These are phyloP conservation scores for Ctenosaura bakeri DNA, from an alignment of 2,797 vertebrate species.

Conservation along the genomic window DNA sequence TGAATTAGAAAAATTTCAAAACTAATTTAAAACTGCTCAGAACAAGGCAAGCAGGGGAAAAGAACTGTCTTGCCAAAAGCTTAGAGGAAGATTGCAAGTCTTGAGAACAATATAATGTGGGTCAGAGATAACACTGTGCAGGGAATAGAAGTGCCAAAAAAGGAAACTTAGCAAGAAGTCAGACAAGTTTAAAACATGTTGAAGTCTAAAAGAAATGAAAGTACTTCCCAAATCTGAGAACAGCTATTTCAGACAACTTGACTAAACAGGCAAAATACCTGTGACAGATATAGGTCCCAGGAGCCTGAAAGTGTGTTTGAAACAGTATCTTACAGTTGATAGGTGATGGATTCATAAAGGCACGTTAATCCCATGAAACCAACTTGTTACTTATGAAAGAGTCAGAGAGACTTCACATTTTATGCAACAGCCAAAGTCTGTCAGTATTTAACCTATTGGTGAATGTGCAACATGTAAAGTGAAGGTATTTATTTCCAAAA, in stretches of 20 bases:
- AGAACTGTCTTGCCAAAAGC: slow-evolving; percentile 10
- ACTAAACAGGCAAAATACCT: background rate
- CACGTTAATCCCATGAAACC: background rate
- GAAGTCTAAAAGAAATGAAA: slow-evolving; percentile 36
- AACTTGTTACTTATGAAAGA: background rate
- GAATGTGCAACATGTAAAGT: background rate
- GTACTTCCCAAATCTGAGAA: slow-evolving; percentile 18
- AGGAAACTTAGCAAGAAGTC: background rate
- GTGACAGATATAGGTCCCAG: background rate
- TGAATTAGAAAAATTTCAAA: slow-evolving; percentile 35
- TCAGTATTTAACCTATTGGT: background rate
- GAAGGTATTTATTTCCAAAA: background rate
- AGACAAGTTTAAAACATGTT: background rate
- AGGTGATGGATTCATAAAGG: background rate
- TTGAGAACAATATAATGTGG: slow-evolving; percentile 40
- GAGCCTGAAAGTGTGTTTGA: background rate
- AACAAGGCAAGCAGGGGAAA: slow-evolving; percentile 23
- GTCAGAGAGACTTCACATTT: background rate
- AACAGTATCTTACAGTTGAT: background rate
- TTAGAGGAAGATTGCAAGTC: slow-evolving; percentile 25
- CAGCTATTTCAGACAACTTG: slow-evolving; percentile 6
- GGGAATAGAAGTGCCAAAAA: background rate
- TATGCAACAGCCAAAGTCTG: background rate
- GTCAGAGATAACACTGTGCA: slow-evolving; percentile 27
- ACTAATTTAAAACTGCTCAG: slow-evolving; percentile 32